Percentiles rank a stretch among this genome's conserved stretches.
Evolutionary conservation across 2,797 vertebrate species (phyloP).

Genomic region (Enteromius anoplus): DNA sequence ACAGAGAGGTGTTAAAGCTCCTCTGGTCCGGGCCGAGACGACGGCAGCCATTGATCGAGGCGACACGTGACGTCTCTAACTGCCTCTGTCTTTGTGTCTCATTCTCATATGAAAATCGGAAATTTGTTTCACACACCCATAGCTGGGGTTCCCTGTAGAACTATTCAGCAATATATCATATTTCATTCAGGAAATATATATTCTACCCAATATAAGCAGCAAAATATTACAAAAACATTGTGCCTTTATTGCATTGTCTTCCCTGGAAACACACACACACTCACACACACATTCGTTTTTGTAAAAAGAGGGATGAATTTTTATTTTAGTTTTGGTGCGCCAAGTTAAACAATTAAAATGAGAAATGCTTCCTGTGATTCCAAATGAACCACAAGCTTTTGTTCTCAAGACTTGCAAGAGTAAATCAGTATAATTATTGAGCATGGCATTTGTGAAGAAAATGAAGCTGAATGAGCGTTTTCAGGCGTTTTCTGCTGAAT

Average conservation of each 20-base stretch:
- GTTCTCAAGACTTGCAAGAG: not conserved
- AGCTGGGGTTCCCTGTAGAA: not conserved
- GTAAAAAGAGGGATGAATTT: too few species aligned
- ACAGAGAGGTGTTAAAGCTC: slow-evolving; percentile 84
- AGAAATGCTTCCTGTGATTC: not conserved
- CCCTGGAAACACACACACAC: not conserved
- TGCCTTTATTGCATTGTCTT: not conserved
- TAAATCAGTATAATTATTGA: not conserved
- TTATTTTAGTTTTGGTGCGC: not conserved
- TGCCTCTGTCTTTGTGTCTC: slow-evolving; percentile 64
- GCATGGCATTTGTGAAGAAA: not conserved
- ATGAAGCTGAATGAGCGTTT: not conserved
- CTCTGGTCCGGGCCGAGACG: slow-evolving; percentile 74
- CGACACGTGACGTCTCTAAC: slow-evolving; percentile 79
- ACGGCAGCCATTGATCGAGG: slow-evolving; percentile 79
- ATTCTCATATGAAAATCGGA: not conserved
- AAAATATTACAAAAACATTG: not conserved
- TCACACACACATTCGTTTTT: too few species aligned
- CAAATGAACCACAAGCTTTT: not conserved
- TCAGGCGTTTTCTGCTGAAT: not conserved
- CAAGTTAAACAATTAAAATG: not conserved
- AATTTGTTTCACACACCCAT: not conserved
- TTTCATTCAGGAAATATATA: not conserved
- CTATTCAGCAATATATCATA: too few species aligned
- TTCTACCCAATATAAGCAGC: not conserved